phyloP scores from a whole-genome alignment of 2,888 invertebrate species.

The Cephonodes hylas region DNA sequence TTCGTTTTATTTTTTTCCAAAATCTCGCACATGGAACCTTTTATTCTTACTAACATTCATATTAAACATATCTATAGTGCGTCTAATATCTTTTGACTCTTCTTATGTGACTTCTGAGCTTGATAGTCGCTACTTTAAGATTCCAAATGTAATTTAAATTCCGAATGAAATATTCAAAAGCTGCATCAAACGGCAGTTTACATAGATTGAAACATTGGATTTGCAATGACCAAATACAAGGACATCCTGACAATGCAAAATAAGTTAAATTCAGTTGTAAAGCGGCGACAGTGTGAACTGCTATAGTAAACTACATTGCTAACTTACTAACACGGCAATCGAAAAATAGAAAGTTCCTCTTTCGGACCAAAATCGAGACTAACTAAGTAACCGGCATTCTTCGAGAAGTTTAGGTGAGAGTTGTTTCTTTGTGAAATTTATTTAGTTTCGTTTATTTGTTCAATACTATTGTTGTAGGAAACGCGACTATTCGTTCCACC shows the following conservation, averaged over 20 bases:
- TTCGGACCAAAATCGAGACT: conserved; percentile 56
- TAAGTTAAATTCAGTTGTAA: conserved; percentile 65
- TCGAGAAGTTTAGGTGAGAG: conserved; percentile 66
- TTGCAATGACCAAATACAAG: conserved; percentile 20
- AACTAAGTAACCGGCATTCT: conserved; percentile 76
- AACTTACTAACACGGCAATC: conserved; percentile 77
- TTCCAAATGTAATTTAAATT: conserved; percentile 9
- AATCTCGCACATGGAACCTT: too few species aligned
- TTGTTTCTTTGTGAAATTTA: conserved; percentile 58
- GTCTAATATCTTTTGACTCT: neutral
- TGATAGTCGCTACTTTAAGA: neutral
- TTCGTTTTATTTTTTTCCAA: too few species aligned
- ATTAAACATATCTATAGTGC: neutral
- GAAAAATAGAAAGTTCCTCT: conserved; percentile 74
- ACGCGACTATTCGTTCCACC: conserved; percentile 17
- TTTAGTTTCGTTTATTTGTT: conserved; percentile 57
- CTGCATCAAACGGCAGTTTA: conserved; percentile 1
- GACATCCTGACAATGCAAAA: conserved; percentile 56
- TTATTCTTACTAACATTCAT: too few species aligned
- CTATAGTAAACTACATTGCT: conserved; percentile 64
- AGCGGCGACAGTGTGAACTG: conserved; percentile 59
- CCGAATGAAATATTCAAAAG: conserved; percentile 9
- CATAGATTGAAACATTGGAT: conserved; percentile 17
- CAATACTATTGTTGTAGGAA: conserved; percentile 38
- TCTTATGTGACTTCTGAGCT: neutral